Evolutionary conservation across 2,888 invertebrate species (phyloP), one percentile per base, ranked within the genome.

Genomic region (Galeruca laticollis): DNA sequence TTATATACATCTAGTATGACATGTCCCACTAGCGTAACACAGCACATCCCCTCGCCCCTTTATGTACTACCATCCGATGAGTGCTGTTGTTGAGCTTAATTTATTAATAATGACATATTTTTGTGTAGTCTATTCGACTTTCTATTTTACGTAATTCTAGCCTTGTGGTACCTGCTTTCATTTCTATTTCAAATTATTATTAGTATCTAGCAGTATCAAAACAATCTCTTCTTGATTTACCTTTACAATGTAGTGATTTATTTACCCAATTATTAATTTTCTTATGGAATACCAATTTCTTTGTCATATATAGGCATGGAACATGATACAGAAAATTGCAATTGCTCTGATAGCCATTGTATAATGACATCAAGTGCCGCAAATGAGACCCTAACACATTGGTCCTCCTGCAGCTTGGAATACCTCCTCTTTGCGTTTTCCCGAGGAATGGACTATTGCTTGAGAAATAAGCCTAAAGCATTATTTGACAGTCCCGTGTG

Each of bases 331-430:
- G 90, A 90, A 52, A 92, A 92, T 52, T 99, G 98, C 84, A 88
- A 90, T 52, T 99, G 99, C 83, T 92, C 93, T 0, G 93, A 93
- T 68, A 93, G 94, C 61, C 92, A 94, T 77, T 99, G 99, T 81
- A 98, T 99, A 75, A 99, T 99, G 99, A 94, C 97, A 2, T 94
- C 98, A 0, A 95, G 96, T 4, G 96, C 96, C 79, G 96, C 97
- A 71, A 92, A 91, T 0, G 89, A 91, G 2, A 90, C 90, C 8
- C 97, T 97, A 0, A 91, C 92, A 0, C 94, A 94, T 79, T 99
- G 99, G 99, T 98, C 98, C 4, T 93, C 95, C 0, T 99, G 99
- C 84, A 98, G 97, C 78, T 87, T 96, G 76, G 94, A 96, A 80
- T 95, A 96, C 77, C 86, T 99, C 62, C 93, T 95, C 2, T 88